Evolutionary conservation across 2,113 vertebrate species (phyloP), one percentile per base, ranked within the genome.

Genomic region (Bolborhynchus lineola): DNA sequence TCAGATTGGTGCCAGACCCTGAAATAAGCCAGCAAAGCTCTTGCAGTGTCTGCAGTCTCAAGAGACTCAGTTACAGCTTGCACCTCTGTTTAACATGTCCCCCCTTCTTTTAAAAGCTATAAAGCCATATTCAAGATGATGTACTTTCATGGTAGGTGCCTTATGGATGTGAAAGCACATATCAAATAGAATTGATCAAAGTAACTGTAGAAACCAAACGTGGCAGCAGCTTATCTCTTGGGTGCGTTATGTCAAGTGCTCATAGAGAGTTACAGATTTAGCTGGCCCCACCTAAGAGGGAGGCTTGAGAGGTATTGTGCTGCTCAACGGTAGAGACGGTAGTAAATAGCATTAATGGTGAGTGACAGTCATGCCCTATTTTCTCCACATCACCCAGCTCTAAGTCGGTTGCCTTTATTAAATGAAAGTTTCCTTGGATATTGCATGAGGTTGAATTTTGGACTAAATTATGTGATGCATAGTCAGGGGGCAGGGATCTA

Each of bases 331-430:
- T 92, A 95, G 82, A 69, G 55, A 72, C 1, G 0, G 79, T 71
- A 50, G 91, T 80, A 93, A 96, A 90, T 82, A 84, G 62, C 82
- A 81, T 97, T 95, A 97, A 75, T 62, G n/a, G 47, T 92, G 92
- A 96, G 39, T 90, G 92, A 85, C 84, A 96, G 90, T 15, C 64
- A 1, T 92, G 87, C 24, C 62, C 76, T 84, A 25, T 95, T 97
- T 97, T 90, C 39, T 86, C 49, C 83, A 49, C 41, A 11, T 64
- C 52, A 62, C 21, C 49, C 63, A 88, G 55, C 44, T n/a, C 3
- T 42, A 15, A 93, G 63, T 52, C 1, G 0, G 41, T 71, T 86
- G 33, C 55, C 18, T 94, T 92, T 63, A 13, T 88, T 49, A 85
- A 44, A 53, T 49, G 74, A 80, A 94, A 53, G 28, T 89, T 95